Conservation (phyloP, 2,888 invertebrate genomes). For the Cantharis flavilabris region DNA sequence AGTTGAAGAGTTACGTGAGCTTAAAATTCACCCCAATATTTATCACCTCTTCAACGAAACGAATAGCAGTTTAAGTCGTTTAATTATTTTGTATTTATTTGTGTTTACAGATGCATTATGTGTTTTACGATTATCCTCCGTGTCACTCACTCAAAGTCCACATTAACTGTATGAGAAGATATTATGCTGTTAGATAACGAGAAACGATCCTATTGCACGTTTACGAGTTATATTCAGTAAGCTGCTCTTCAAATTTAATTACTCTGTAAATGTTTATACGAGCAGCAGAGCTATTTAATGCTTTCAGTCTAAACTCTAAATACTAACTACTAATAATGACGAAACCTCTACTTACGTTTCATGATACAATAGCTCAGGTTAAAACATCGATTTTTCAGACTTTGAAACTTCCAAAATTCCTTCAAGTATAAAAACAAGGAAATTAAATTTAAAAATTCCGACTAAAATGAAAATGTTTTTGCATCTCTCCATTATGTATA, state of each 20-base stretch:
- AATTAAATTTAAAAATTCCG: too few species aligned
- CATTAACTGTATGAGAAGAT: constrained; percentile 5
- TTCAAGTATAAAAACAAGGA: too few species aligned
- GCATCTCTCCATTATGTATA: too few species aligned
- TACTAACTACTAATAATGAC: not conserved
- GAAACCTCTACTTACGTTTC: not conserved
- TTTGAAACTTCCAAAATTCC: not conserved
- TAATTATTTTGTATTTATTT: constrained; percentile 16
- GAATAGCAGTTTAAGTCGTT: constrained; percentile 7
- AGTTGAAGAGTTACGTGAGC: not conserved
- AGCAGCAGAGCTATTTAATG: not conserved
- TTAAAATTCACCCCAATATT: not conserved
- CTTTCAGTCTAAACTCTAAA: not conserved
- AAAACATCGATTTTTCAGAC: not conserved
- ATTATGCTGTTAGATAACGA: constrained; percentile 22
- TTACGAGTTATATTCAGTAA: constrained; percentile 14
- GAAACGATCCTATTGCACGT: constrained; percentile 8
- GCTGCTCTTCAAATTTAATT: constrained; percentile 23
- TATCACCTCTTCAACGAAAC: not conserved
- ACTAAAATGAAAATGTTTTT: too few species aligned
- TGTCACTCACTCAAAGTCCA: constrained; percentile 20
- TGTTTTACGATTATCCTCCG: constrained; percentile 18
- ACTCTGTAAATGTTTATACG: constrained; percentile 12
- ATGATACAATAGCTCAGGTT: not conserved
- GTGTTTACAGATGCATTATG: constrained; percentile 17